Evolutionary conservation across 1,140 invertebrate species (phyloP).

Genomic region (Babylonia areolata): DNA sequence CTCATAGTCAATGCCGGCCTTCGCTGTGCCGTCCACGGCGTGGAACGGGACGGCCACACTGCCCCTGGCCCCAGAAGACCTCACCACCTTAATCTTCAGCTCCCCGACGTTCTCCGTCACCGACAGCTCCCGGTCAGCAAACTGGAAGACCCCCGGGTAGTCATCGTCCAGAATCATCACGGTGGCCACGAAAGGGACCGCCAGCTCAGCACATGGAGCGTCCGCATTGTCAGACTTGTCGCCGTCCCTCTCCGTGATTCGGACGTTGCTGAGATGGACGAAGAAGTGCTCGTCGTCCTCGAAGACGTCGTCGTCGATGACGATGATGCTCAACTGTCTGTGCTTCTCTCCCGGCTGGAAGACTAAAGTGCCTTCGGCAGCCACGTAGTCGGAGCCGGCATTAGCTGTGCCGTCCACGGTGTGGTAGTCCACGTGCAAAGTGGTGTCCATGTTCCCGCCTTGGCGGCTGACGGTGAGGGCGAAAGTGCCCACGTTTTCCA

Average conservation of each 20-base stretch:
- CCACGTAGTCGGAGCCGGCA: slow-evolving; percentile 94
- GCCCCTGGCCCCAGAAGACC: slow-evolving; percentile 85
- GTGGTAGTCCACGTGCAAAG: slow-evolving; percentile 91
- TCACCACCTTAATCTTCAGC: slow-evolving; percentile 80
- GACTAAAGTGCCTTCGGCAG: slow-evolving; percentile 86
- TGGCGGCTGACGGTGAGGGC: slow-evolving; percentile 90
- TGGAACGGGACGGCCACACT: slow-evolving; percentile 91
- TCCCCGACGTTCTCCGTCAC: slow-evolving; percentile 93
- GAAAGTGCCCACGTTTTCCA: slow-evolving; percentile 98
- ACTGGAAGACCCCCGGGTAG: slow-evolving; percentile 97
- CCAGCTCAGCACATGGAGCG: slow-evolving; percentile 82
- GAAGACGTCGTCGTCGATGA: slow-evolving; percentile 99
- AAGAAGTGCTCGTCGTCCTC: slow-evolving; percentile 99
- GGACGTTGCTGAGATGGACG: slow-evolving; percentile 83
- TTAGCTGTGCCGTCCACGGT: slow-evolving; percentile 98
- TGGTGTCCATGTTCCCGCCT: slow-evolving; percentile 86
- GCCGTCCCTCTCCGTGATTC: slow-evolving; percentile 69
- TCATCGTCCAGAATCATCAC: slow-evolving; percentile 99
- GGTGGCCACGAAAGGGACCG: slow-evolving; percentile 93
- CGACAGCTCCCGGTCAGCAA: slow-evolving; percentile 89
- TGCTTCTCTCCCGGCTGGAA: slow-evolving; percentile 90
- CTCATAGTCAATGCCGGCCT: slow-evolving; percentile 91
- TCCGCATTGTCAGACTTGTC: slow-evolving; percentile 41
- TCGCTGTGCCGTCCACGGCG: slow-evolving; percentile 95
- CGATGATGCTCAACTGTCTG: slow-evolving; percentile 83